Evolutionary conservation across 1,140 invertebrate species (phyloP), one percentile per base, ranked within the genome.

Genomic region (Drosophila kohkoa): DNA sequence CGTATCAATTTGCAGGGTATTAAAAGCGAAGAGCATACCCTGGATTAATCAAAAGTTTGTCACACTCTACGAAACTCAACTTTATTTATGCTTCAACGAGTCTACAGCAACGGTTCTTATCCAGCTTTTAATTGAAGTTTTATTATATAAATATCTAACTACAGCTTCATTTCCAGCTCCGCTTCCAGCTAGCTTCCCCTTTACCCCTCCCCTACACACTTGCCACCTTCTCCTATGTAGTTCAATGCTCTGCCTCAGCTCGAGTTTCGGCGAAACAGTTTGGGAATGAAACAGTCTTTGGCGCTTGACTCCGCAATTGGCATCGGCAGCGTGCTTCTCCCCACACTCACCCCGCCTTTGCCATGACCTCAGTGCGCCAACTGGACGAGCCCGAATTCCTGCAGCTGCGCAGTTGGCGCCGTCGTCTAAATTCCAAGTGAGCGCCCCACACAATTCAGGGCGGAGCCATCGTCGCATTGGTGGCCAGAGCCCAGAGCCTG

Each of bases 401-500:
- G 83, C 83, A 88, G 80, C 81, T 88, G 83, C 83, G 83, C 83
- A 88, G 80, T 88, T 66, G 15, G 65, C 74, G 62, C 52, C 51
- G 49, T 45, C 45, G 52, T 81, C 80, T 78, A 83, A 88, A 85
- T 81, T 80, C 60, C 80, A 83, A 88, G 77, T 66, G 76, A 73
- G 66, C 78, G 73, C 71, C 77, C 81, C 77, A 68, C 77, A 67
- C 73, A 58, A 65, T 82, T 87, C 73, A 66, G 85, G 83, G 83
- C 83, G 83, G 83, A 88, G 83, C 79, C 83, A 81, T 64, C 67
- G 59, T 54, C 67, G 83, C 85, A 88, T 88, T 88, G 83, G 83
- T 79, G 81, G 82, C 82, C 59, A 63, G 48, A 32, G 49, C 35
- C 51, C 46, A 48, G 48, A 67, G 51, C 70, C 70, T 67, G 74